phyloP scores from a whole-genome alignment of 2,888 invertebrate genomes.

The Ellobium chinense region DNA sequence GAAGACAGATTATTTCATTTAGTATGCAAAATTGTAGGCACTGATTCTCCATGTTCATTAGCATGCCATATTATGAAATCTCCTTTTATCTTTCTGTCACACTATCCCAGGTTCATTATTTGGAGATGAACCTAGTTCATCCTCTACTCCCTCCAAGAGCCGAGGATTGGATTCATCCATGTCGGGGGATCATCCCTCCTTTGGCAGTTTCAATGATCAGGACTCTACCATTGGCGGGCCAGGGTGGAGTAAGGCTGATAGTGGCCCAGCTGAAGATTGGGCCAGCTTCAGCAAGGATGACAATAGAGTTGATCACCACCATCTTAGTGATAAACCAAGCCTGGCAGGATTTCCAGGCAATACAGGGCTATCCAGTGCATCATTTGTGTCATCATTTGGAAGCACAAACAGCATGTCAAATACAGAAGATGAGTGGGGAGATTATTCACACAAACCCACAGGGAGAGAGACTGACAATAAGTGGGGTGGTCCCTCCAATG shows the following conservation, averaged over 20 bases:
- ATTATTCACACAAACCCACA: background rate
- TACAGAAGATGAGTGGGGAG: background rate
- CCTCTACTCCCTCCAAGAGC: background rate
- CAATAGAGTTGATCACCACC: background rate
- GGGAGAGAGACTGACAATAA: background rate
- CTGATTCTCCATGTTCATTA: too few species aligned
- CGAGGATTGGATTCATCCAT: background rate
- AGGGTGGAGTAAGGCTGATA: slow-evolving; percentile 5
- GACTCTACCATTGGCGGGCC: background rate
- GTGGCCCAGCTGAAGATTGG: slow-evolving; percentile 31
- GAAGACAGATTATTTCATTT: too few species aligned
- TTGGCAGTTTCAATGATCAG: background rate
- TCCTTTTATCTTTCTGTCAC: too few species aligned
- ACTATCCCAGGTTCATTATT: slow-evolving; percentile 9
- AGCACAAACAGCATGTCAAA: background rate
- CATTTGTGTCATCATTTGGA: background rate
- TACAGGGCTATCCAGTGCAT: background rate
- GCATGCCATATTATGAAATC: too few species aligned
- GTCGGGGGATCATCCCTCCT: slow-evolving; percentile 3
- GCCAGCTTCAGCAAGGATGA: slow-evolving; percentile 15
- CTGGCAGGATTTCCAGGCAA: background rate
- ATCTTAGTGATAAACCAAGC: background rate
- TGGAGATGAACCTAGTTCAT: background rate
- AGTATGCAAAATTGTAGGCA: too few species aligned
- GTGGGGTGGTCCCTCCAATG: background rate